phyloP scores from a whole-genome alignment of 2,888 invertebrate genomes.

The Hirtodrosophila trivittata region DNA sequence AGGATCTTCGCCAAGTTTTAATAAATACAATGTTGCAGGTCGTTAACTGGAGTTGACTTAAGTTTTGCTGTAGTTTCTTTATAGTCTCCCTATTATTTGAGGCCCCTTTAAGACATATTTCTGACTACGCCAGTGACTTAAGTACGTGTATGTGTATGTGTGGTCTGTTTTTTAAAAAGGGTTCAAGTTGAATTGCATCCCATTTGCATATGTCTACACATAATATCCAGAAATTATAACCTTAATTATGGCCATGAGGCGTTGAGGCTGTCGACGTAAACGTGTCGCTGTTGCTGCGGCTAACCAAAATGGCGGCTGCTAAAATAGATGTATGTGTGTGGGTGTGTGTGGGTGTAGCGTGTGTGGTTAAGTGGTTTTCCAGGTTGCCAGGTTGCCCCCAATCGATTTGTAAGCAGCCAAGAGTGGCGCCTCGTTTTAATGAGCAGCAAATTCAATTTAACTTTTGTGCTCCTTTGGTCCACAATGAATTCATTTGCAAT shows the following conservation, averaged over 20 bases:
- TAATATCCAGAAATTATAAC: conserved; percentile 67
- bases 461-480: conserved; percentile 42
- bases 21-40: no score
- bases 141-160: not conserved
- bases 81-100: no score
- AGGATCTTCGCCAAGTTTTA: no score
- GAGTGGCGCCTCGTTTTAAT: conserved; percentile 65
- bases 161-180: conserved; percentile 22
- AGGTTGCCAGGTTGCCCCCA: conserved; percentile 39
- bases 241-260: conserved; percentile 72
- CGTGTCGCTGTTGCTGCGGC: conserved; percentile 48
- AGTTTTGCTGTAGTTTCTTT: no score
- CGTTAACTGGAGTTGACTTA: no score
- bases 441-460: conserved; percentile 72
- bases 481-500: conserved; percentile 63
- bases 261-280: conserved; percentile 13
- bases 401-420: conserved; percentile 32
- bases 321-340: conserved; percentile 7
- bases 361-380: conserved; percentile 70
- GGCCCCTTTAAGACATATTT: not conserved
- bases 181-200: conserved; percentile 17
- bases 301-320: conserved; percentile 58
- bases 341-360: conserved; percentile 20
- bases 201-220: conserved; percentile 68
- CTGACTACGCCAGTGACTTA: not conserved